phyloP scores from a whole-genome alignment of 2,888 invertebrate genomes.

The Cecidostiba fungosa region DNA sequence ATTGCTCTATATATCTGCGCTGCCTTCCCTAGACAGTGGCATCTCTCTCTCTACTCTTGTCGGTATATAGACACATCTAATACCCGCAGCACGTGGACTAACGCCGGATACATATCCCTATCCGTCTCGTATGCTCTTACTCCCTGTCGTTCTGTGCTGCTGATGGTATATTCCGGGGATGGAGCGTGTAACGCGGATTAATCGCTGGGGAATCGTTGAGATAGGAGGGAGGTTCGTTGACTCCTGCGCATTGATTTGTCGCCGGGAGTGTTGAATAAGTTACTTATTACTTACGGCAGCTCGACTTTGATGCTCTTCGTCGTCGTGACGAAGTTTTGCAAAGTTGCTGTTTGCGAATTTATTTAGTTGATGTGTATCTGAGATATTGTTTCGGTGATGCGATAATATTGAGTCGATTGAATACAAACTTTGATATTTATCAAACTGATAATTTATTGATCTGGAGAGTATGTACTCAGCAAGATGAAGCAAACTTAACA shows the following conservation, averaged over 20 bases:
- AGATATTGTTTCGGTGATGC: too few relatives aligned
- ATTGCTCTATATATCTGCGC: background rate
- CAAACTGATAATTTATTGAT: too few relatives aligned
- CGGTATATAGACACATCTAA: background rate
- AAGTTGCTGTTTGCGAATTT: too few relatives aligned
- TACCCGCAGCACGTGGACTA: background rate
- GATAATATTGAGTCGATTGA: too few relatives aligned
- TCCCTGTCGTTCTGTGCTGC: background rate
- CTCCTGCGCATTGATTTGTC: constrained; percentile 22
- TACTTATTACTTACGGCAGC: background rate
- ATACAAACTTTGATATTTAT: too few relatives aligned
- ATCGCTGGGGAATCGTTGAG: constrained; percentile 3
- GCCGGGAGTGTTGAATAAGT: background rate
- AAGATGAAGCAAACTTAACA: too few relatives aligned
- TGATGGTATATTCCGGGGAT: background rate
- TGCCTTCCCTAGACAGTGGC: background rate
- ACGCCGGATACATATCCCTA: background rate
- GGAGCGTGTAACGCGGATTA: constrained; percentile 22
- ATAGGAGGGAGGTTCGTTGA: background rate
- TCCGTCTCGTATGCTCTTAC: background rate
- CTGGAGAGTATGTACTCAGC: too few relatives aligned
- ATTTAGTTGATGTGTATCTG: too few relatives aligned
- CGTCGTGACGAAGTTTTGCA: too few relatives aligned
- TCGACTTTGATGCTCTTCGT: background rate
- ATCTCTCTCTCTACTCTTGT: too few relatives aligned